These are phyloP conservation scores for Agapetus fuscipes DNA, from an alignment of 2,888 invertebrate species.

Conservation along the genomic window DNA sequence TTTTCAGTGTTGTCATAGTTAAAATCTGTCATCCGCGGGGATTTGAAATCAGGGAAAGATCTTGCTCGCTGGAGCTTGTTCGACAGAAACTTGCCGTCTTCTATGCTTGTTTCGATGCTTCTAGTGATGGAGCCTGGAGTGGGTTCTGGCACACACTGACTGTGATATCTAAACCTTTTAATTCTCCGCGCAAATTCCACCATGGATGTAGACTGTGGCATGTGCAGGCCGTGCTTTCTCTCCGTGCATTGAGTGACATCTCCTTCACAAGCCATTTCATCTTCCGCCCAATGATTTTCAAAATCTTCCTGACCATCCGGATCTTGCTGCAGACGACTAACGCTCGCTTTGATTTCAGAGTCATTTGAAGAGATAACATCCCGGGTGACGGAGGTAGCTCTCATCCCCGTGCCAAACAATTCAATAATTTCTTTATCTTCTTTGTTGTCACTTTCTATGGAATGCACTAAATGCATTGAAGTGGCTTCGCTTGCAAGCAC, in stretches of 20 bases:
- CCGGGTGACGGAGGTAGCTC: constrained; percentile 9
- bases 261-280: constrained; percentile 28
- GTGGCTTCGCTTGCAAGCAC: constrained; percentile 20
- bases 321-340: constrained; percentile 6
- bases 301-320: constrained; percentile 11
- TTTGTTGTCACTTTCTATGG: constrained; percentile 26
- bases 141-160: constrained; percentile 49
- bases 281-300: constrained; percentile 16
- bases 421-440: constrained; percentile 47
- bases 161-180: constrained; percentile 50
- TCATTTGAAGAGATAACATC: constrained; percentile 18
- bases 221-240: constrained; percentile 45
- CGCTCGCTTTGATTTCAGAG: constrained; percentile 6
- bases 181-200: constrained; percentile 47
- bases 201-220: constrained; percentile 46
- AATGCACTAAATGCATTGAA: too few species aligned
- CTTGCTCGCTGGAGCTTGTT: constrained; percentile 53
- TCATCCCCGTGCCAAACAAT: constrained; percentile 34
- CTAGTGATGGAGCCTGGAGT: constrained; percentile 7
- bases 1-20: constrained; percentile 5
- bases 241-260: constrained; percentile 45
- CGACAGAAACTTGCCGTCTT: background rate
- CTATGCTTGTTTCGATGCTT: background rate
- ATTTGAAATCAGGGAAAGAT: constrained; percentile 52
- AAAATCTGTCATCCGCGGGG: constrained; percentile 5